Conservation (phyloP, 2,888 invertebrate species). For the Caenorhabditis sulstoni region DNA sequence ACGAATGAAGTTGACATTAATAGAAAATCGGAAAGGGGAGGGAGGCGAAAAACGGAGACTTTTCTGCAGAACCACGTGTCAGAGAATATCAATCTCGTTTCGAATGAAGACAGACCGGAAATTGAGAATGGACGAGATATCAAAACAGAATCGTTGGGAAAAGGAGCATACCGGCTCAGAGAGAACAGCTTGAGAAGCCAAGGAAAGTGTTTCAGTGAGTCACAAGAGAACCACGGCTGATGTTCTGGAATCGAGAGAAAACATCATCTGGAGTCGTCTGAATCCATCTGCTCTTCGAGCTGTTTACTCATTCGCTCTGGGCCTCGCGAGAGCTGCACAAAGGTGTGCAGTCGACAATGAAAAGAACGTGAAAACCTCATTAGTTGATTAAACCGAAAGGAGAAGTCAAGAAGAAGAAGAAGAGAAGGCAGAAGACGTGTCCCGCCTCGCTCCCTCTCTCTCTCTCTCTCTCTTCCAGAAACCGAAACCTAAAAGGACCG, state of each 20-base stretch:
- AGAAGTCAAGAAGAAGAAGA: neutral
- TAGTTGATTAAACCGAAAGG: slow-evolving; percentile 51
- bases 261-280: slow-evolving; percentile 22
- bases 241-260: too few relatives aligned
- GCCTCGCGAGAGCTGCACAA: slow-evolving; percentile 12
- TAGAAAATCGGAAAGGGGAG: slow-evolving; percentile 62
- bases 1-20: slow-evolving; percentile 64
- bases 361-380: slow-evolving; percentile 57
- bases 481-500: slow-evolving; percentile 21
- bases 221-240: too few relatives aligned
- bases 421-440: neutral
- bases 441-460: neutral
- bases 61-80: too few relatives aligned
- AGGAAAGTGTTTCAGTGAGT: too few relatives aligned
- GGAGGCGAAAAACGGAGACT: neutral
- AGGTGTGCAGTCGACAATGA: slow-evolving; percentile 36
- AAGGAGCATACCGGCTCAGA: too few relatives aligned
- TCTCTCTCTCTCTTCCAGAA: slow-evolving; percentile 8
- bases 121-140: neutral
- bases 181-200: too few relatives aligned
- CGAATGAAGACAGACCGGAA: neutral
- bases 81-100: slow-evolving; percentile 4
- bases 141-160: too few relatives aligned
- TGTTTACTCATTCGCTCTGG: slow-evolving; percentile 14
- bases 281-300: neutral